phyloP scores from a whole-genome alignment of 2,113 vertebrate genomes.

The Scophthalmus maximus region DNA sequence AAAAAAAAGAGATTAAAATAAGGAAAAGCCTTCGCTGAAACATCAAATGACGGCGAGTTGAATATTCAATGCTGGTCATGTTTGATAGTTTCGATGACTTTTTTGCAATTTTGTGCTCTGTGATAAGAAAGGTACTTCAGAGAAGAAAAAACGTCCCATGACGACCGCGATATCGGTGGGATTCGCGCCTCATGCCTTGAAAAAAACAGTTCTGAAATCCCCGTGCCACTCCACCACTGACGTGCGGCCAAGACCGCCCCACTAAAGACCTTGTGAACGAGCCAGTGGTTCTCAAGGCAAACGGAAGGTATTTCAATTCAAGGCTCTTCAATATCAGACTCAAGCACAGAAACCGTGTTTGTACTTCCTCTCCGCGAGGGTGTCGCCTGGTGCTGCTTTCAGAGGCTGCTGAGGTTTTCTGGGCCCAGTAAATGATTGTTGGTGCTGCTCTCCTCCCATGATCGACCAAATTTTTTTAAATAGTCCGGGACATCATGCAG shows the following conservation, averaged over 20 bases:
- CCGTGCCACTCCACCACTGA: slow-evolving; percentile 62
- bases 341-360: slow-evolving; percentile 84
- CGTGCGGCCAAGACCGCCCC: slow-evolving; percentile 70
- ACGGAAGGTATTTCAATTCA: slow-evolving; percentile 74
- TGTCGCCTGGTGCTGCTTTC: slow-evolving; percentile 58
- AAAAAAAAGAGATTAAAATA: slow-evolving; percentile 78
- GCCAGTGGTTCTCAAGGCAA: slow-evolving; percentile 80
- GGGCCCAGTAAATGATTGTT: slow-evolving; percentile 41
- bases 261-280: slow-evolving; percentile 79
- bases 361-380: slow-evolving; percentile 61
- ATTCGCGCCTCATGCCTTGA: slow-evolving; percentile 86
- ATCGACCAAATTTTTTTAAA: slow-evolving; percentile 65
- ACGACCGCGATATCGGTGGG: slow-evolving; percentile 76
- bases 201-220: slow-evolving; percentile 74
- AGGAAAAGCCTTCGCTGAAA: slow-evolving; percentile 78
- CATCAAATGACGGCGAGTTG: slow-evolving; percentile 82
- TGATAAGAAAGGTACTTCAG: slow-evolving; percentile 81
- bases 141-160: slow-evolving; percentile 74
- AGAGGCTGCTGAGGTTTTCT: slow-evolving; percentile 66
- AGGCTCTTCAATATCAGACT: slow-evolving; percentile 67
- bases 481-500: slow-evolving; percentile 49
- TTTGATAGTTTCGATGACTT: slow-evolving; percentile 65
- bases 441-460: slow-evolving; percentile 57
- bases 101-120: slow-evolving; percentile 81
- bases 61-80: slow-evolving; percentile 80